These are phyloP conservation scores for Baryphthengus martii DNA, from an alignment of 2,113 vertebrate genomes.

Conservation along the genomic window DNA sequence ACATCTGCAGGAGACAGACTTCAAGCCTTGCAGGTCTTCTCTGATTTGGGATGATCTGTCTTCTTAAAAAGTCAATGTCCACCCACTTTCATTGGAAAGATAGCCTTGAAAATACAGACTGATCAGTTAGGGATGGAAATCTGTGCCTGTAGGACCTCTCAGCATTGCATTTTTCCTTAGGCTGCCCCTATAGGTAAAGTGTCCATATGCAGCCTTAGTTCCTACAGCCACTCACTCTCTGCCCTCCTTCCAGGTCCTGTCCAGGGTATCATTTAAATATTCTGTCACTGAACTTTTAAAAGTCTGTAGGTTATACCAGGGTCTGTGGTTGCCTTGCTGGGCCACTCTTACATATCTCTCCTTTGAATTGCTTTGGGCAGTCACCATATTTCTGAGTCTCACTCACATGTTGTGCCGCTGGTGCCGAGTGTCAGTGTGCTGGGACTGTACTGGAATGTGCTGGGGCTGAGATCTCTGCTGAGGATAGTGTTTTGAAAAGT, in stretches of 20 bases:
- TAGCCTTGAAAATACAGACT: neutral
- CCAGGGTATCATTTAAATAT: neutral
- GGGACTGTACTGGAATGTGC: too few relatives aligned
- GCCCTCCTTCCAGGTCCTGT: neutral
- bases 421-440: accelerated
- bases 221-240: neutral
- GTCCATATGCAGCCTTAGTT: neutral
- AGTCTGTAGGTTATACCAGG: neutral
- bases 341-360: neutral
- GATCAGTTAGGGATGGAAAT: accelerated
- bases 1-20: neutral
- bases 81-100: neutral
- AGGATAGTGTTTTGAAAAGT: neutral
- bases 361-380: neutral
- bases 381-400: neutral
- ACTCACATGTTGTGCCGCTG: neutral
- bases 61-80: neutral
- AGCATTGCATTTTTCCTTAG: neutral
- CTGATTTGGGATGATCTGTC: neutral
- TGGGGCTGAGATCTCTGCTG: neutral
- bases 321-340: neutral
- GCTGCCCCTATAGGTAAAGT: neutral
- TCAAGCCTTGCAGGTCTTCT: neutral
- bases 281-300: neutral
- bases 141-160: neutral